Evolutionary conservation across 2,888 invertebrate genomes (phyloP), one percentile per base, ranked within the genome.

Genomic region (Stictocephala bisonia): DNA sequence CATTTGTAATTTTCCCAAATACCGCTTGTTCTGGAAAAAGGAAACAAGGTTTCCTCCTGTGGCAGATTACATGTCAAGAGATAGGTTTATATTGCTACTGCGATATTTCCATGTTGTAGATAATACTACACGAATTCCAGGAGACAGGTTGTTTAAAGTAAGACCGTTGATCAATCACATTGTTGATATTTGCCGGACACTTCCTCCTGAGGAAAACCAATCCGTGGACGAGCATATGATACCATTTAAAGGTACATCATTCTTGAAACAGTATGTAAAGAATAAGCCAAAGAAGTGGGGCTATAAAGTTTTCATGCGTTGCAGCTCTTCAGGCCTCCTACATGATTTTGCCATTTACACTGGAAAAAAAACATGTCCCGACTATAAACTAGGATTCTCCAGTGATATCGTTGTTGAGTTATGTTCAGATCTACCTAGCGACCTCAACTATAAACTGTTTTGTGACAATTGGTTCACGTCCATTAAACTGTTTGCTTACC

Each of bases 221-320:
- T 79, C 79, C 2, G 76, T 80, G 29, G 80, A 81, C 56, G 80
- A 81, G 53, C 80, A 80, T 64, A 80, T 80, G 76, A 79, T 80
- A 13, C 80, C 79, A 9, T 81, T 80, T 77, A 77, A 79, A 24
- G 79, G 80, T 15, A 66, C 77, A 35, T 80, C 79, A 40, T 70
- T 66, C 29, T 40, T 74, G 18, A 74, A 74, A 22, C 72, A 75
- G 40, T 76, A 76, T 31, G 68, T 73, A 13, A 74, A 71, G 44
- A 31, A 27, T 11, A 76, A 74, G 64, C 72, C 75, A 3, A 73
- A 76, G 22, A 75, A 76, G 41, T 76, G 76, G 75, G 76, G 75
- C 11, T 76, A 58, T 35, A 74, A 76, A 31, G 69, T 68, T 41
- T 75, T 72, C 26, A 75, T 73, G 15, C 24, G 75, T 27, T 48